Evolutionary conservation across 2,113 vertebrate species (phyloP).

Genomic region (Taxidea taxus): DNA sequence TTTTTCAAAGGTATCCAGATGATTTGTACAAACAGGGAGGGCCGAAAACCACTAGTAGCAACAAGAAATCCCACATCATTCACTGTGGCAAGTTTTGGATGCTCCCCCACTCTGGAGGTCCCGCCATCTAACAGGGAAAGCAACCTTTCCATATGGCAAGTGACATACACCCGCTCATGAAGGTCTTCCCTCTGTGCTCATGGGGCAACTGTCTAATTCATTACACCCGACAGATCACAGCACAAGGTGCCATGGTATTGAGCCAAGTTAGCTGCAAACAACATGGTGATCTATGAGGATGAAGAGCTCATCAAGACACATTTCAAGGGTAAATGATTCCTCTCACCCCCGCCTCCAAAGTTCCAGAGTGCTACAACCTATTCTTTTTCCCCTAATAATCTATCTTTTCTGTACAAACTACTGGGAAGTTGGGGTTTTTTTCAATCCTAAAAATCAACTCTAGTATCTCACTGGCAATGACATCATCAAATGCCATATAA

Average conservation of each 20-base stretch:
- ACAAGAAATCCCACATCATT: background rate
- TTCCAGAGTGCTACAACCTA: background rate
- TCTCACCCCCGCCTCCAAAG: background rate
- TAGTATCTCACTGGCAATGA: background rate
- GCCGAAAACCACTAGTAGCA: background rate
- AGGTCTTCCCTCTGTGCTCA: background rate
- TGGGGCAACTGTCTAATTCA: background rate
- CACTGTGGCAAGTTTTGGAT: background rate
- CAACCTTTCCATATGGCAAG: background rate
- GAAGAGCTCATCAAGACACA: background rate
- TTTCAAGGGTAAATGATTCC: conserved; percentile 22
- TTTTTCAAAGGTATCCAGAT: background rate
- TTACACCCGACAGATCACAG: background rate
- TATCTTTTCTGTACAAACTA: background rate
- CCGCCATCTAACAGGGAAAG: background rate
- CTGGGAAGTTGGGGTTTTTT: background rate
- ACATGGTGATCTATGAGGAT: background rate
- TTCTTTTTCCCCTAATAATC: background rate
- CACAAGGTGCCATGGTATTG: background rate
- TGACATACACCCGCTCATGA: background rate
- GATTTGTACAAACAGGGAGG: background rate
- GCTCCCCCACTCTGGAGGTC: background rate
- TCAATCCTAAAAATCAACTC: background rate
- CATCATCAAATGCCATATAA: background rate
- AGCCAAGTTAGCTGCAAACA: background rate